Percentiles rank a stretch among this genome's conserved stretches.
These are phyloP conservation scores for Teleogryllus occipitalis DNA, from an alignment of 1,140 invertebrate species.

Conservation along the genomic window DNA sequence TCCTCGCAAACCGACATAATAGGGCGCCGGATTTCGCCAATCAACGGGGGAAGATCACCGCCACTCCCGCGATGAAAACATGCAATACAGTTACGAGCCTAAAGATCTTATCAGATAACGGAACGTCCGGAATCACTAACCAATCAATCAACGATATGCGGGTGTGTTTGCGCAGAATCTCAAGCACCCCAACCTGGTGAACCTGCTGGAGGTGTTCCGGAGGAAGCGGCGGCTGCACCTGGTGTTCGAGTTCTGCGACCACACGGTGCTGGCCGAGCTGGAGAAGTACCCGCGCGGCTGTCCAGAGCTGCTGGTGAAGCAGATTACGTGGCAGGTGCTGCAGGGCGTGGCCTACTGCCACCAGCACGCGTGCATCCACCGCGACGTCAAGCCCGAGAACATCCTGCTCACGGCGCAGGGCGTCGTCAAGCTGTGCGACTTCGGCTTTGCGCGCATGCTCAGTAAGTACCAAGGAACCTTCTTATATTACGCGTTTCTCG, in stretches of 20 bases:
- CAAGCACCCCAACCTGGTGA: constrained; percentile 96
- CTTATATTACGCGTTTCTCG: not conserved
- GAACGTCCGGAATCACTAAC: too few relatives aligned
- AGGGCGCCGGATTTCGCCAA: too few relatives aligned
- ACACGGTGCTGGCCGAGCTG: constrained; percentile 92
- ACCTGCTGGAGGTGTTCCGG: constrained; percentile 95
- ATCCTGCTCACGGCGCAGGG: constrained; percentile 91
- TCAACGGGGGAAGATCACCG: too few relatives aligned
- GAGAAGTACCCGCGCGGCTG: constrained; percentile 80
- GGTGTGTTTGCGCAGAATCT: constrained; percentile 63
- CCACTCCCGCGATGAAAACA: too few relatives aligned
- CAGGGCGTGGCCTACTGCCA: constrained; percentile 95
- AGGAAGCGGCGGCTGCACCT: constrained; percentile 92
- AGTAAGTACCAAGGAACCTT: constrained; percentile 51
- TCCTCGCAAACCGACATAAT: too few relatives aligned
- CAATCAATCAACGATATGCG: too few relatives aligned
- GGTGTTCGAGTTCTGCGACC: constrained; percentile 98
- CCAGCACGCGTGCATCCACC: constrained; percentile 89
- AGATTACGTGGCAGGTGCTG: constrained; percentile 92
- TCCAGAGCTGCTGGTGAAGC: constrained; percentile 79
- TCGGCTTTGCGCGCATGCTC: constrained; percentile 95
- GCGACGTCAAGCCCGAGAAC: constrained; percentile 98
- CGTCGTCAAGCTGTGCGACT: constrained; percentile 95
- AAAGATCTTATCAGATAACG: too few relatives aligned
- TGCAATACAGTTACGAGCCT: too few relatives aligned